Evolutionary conservation across 2,888 invertebrate genomes (phyloP), one percentile per base, ranked within the genome.

Genomic region (Dynastes tityus): DNA sequence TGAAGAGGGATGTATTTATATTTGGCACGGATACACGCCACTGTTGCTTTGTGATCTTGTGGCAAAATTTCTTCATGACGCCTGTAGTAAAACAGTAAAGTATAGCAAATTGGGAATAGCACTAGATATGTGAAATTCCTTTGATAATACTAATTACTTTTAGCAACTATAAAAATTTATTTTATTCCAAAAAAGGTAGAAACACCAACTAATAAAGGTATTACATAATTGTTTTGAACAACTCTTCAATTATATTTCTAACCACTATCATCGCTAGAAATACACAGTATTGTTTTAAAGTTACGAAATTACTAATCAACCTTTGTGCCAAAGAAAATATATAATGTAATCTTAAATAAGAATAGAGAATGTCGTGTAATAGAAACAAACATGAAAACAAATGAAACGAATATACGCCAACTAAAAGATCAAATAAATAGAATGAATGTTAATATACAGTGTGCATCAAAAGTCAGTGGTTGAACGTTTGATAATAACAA

Each of bases 21-120:
- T 87, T 88, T 2, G 89, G 88, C 45, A 89, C 87, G 4, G 87
- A 88, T 11, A 88, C 84, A 29, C 89, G 84, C 88, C 89, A 88
- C 80, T 88, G 87, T 79, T 87, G 88, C 76, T 88, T 87, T n/a
- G 84, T 83, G 71, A 89, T 84, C 85, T 88, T 88, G 65, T 86
- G 86, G 80, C 86, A 88, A 81, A 89, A 87, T 82, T 88, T 89
- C 84, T 88, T 89, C 89, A 89, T 89, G 63, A 58, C 73, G 58
- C 58, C 58, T 61, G 37, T 0, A 40, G 37, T 37, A 40, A 73
- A 73, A 40, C 9, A 58, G 16, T 22, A 37, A 29, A 32, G 37
- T 29, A 63, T 63, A 63, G 32, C 32, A 32, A 1, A 32, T 11
- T 13, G 27, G 8, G 22, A 16, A 22, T 16, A 8, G 11, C 9